These are phyloP conservation scores for Acanthopleura granulata DNA, from an alignment of 2,888 invertebrate species.

Conservation along the genomic window DNA sequence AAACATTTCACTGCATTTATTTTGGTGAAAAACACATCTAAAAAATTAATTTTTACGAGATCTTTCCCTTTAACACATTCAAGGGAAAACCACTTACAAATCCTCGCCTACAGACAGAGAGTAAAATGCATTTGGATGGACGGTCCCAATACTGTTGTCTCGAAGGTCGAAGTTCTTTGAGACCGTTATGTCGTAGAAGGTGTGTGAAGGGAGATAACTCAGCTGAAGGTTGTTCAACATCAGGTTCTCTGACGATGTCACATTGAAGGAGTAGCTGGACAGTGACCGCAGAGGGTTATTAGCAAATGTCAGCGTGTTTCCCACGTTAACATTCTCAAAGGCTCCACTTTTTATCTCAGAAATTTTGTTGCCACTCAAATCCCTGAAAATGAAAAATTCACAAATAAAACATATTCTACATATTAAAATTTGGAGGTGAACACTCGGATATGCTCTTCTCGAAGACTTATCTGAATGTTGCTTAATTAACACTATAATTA, in stretches of 20 bases:
- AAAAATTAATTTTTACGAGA: no score
- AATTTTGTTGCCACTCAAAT: constrained; percentile 34
- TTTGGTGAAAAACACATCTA: no score
- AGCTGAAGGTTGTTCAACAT: constrained; percentile 32
- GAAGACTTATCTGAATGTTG: no score
- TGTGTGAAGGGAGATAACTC: constrained; percentile 34
- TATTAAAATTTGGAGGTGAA: background rate
- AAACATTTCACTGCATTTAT: no score
- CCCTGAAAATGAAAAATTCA: constrained; percentile 23
- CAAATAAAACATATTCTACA: background rate
- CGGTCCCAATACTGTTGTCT: constrained; percentile 34
- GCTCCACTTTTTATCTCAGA: constrained; percentile 37
- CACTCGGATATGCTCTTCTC: no score
- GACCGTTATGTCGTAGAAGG: constrained; percentile 39
- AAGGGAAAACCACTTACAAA: constrained; percentile 28
- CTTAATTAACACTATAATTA: no score
- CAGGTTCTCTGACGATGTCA: constrained; percentile 20
- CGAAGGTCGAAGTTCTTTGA: constrained; percentile 32
- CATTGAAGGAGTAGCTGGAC: constrained; percentile 33
- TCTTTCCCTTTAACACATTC: no score
- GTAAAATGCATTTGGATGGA: constrained; percentile 30
- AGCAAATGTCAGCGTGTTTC: constrained; percentile 23
- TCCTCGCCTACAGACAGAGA: constrained; percentile 10
- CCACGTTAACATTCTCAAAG: constrained; percentile 31
- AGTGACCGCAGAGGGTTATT: constrained; percentile 36